Conservation (phyloP, 2,888 invertebrate genomes). For the Stenoptilia bipunctidactyla region DNA sequence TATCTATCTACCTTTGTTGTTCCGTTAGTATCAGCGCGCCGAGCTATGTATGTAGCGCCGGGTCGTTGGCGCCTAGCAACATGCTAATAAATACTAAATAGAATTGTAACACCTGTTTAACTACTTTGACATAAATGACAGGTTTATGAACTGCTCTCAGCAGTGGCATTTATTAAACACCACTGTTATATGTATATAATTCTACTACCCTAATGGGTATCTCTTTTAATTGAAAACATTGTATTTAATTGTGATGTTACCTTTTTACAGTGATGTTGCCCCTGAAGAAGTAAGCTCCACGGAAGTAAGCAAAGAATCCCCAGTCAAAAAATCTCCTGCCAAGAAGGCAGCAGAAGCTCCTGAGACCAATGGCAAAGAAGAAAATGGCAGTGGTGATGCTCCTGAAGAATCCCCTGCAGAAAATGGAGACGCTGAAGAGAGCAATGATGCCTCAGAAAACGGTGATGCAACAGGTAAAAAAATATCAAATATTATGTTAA, state of each 20-base stretch:
- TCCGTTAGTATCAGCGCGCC: constrained; percentile 22
- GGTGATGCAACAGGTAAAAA: constrained; percentile 53
- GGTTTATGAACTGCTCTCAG: too few species aligned
- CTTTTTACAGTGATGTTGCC: constrained; percentile 50
- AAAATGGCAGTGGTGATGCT: constrained; percentile 51
- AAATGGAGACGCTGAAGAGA: constrained; percentile 56
- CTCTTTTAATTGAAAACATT: background rate
- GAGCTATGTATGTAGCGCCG: background rate
- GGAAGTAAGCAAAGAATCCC: constrained; percentile 54
- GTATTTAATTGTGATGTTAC: background rate
- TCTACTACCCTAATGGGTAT: background rate
- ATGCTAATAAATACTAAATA: background rate
- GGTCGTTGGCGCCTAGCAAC: constrained; percentile 1
- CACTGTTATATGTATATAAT: background rate
- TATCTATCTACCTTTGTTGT: constrained; percentile 8
- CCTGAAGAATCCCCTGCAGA: constrained; percentile 46
- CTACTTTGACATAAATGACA: too few species aligned
- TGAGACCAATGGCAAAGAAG: constrained; percentile 62
- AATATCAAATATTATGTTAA: constrained; percentile 11
- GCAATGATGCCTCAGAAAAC: constrained; percentile 60
- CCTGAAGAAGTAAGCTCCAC: constrained; percentile 62
- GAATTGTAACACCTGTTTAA: too few species aligned
- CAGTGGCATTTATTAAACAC: constrained; percentile 1
- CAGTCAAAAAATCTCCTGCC: constrained; percentile 62
- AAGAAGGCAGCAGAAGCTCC: constrained; percentile 55